Evolutionary conservation across 2,113 vertebrate species (phyloP), one percentile per base, ranked within the genome.

Genomic region (Nesoenas mayeri): DNA sequence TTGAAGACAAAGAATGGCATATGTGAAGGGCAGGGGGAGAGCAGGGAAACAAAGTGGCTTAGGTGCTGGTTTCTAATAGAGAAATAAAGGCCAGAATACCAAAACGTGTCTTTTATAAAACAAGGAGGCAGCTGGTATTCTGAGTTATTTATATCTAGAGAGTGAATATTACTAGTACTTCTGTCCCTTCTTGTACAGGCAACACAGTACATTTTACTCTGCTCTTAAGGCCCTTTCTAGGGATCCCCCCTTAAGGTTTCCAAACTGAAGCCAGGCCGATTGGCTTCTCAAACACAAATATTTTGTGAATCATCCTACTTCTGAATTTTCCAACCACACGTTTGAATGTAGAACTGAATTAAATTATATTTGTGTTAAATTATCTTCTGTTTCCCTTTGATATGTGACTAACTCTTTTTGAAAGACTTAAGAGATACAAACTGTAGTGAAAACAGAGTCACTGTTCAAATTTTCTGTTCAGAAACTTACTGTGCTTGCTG

Each of bases 161-260:
- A 25, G 3, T 26, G 72, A 61, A 38, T 28, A 19, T 6, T 26
- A 6, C 31, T 77, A 25, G 4, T 29, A 1, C 2, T 4, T 61
- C 69, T 65, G 5, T 60, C 4, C 4, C 0, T 31, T 57, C 12
- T 31, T 0, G 19, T 36, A 5, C 0, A 5, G 16, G 10, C 29
- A 20, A 3, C 12, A 32, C 5, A 4, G 3, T 56, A 11, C 1
- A 0, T 67, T 67, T 50, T 65, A 31, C 17, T 5, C 3, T 34
- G 4, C 6, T 58, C 16, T 48, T 84, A 24, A 28, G 26, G 38
- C 25, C 10, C 8, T 91, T 78, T 56, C 6, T 74, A 20, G 38
- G 7, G 5, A 34, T 81, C 18, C 15, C 2, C 29, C 14, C 20
- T 20, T 56, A 38, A 54, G 17, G 32, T 67, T 83, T 85, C 6